phyloP scores from a whole-genome alignment of 1,140 invertebrate genomes.

The Caenorhabditis inopinata region DNA sequence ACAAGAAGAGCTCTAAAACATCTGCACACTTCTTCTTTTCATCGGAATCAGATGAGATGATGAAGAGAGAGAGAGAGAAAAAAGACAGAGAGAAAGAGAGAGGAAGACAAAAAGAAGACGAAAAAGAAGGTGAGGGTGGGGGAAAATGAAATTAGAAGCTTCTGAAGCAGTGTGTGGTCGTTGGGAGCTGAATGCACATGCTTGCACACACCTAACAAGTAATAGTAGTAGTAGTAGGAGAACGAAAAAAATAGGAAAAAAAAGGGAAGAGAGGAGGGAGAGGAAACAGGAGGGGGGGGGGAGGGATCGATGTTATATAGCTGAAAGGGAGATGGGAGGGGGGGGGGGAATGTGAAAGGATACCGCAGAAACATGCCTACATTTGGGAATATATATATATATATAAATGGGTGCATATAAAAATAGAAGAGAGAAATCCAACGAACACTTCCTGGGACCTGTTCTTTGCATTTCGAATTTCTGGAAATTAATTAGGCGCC shows the following conservation, averaged over 20 bases:
- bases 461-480: too few relatives aligned
- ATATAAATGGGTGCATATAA: too few relatives aligned
- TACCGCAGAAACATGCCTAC: slow-evolving; percentile 4
- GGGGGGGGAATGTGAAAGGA: too few relatives aligned
- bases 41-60: slow-evolving; percentile 25
- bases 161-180: slow-evolving; percentile 20
- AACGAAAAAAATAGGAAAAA: neutral
- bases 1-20: slow-evolving; percentile 17
- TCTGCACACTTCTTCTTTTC: neutral
- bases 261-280: neutral
- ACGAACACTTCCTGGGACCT: too few relatives aligned
- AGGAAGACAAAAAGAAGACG: neutral
- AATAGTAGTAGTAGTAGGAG: neutral
- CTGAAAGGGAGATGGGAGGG: neutral
- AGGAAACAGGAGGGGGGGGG: neutral
- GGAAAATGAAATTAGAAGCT: slow-evolving; percentile 31
- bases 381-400: neutral
- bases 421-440: too few relatives aligned
- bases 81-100: neutral
- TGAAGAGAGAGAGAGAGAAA: neutral
- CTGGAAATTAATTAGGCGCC: too few relatives aligned
- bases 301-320: slow-evolving; percentile 24
- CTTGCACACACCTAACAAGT: slow-evolving; percentile 20
- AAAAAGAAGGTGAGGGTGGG: slow-evolving; percentile 17
- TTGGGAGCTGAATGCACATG: neutral